Evolutionary conservation across 2,888 invertebrate genomes (phyloP), one percentile per base, ranked within the genome.

Genomic region (Diaphora mendica): DNA sequence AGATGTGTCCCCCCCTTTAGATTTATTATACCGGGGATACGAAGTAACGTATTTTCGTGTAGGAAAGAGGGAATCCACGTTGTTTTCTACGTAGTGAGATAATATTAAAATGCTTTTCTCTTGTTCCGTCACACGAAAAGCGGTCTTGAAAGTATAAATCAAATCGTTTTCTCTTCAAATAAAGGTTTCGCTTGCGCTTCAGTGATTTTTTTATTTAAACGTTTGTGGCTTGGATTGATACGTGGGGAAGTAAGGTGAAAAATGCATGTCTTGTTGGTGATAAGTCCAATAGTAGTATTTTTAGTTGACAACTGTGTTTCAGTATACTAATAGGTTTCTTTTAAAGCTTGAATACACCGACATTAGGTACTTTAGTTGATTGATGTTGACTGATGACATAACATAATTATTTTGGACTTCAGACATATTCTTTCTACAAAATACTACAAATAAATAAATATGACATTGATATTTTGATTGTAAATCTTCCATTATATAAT

Each of bases 21-120:
- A 95, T 95, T 95, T 95, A 95, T 95, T 88, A 89, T 87, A 77
- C 84, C 83, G 83, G 82, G 91, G 92, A 94, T 94, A 93, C 94
- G 92, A 92, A 93, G 92, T 91, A 92, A 91, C 91, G 88, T 91
- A 87, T 90, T 80, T 89, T 85, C 87, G 80, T 86, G 87, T 86
- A 83, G 86, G 84, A 86, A 86, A 80, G 85, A 86, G 83, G 89
- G 87, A 91, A 90, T 91, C 91, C 87, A 85, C 90, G 87, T 91
- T 93, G 92, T 92, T 94, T 93, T 90, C 90, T 86, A 78, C 82
- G 76, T 70, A 79, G 76, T 77, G 77, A 90, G 90, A 91, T 91
- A 91, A 91, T 92, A 88, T 88, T 88, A 86, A 90, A 91, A 91
- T 88, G 87, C 87, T 90, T 89, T 88, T 88, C 87, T 86, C 83